Conservation (phyloP, 2,797 vertebrate genomes). For the Gadopsis bispinosus region DNA sequence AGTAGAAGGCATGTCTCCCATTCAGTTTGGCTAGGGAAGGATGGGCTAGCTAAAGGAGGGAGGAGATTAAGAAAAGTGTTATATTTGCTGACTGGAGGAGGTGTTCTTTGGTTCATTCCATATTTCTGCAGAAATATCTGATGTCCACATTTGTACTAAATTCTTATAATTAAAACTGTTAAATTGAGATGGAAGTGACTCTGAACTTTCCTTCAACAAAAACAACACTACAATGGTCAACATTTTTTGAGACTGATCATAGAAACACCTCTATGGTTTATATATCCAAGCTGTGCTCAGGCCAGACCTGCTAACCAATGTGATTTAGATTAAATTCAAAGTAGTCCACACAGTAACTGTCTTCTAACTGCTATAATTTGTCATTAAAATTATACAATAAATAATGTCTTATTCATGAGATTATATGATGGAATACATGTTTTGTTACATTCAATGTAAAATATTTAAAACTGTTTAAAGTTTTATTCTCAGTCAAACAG, state of each 20-base stretch:
- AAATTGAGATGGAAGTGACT: no score
- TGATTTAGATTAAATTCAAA: background rate
- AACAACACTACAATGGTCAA: background rate
- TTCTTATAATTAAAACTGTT: no score
- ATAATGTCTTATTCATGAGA: background rate
- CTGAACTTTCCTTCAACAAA: no score
- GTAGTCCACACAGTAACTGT: background rate
- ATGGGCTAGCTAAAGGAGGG: no score
- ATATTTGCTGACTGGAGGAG: no score
- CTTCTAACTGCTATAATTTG: background rate
- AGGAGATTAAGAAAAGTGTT: no score
- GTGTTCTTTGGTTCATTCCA: no score
- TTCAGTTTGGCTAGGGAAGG: no score
- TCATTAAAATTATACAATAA: background rate
- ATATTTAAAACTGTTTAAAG: background rate
- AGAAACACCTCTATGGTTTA: background rate
- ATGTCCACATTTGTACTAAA: no score
- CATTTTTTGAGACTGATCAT: background rate
- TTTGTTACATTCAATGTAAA: conserved; percentile 31
- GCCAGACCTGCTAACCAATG: background rate
- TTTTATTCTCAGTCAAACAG: background rate
- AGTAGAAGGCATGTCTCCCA: no score
- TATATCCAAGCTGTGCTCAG: conserved; percentile 16
- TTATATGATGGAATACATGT: background rate
- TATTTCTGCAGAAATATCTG: no score